Evolutionary conservation across 2,113 vertebrate species (phyloP).

Genomic region (Mugil cephalus): DNA sequence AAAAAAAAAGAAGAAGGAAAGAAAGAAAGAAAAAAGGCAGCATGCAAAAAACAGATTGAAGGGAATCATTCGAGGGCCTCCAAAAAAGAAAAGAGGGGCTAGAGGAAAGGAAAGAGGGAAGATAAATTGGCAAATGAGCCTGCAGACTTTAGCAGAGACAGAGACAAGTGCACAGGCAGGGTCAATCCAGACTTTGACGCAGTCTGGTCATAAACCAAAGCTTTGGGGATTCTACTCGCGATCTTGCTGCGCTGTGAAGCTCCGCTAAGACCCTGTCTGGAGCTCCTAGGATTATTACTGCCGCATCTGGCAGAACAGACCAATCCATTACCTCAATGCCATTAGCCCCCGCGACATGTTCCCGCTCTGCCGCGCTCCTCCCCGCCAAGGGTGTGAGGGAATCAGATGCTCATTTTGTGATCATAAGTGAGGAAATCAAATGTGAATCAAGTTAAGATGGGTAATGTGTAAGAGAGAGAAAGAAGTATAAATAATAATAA

Average conservation of each 20-base stretch:
- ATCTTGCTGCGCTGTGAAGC: slow-evolving; percentile 61
- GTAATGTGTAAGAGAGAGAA: neutral
- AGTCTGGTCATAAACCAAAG: slow-evolving; percentile 73
- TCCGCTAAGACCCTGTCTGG: slow-evolving; percentile 65
- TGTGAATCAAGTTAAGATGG: slow-evolving; percentile 11
- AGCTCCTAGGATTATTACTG: slow-evolving; percentile 66
- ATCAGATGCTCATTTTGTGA: slow-evolving; percentile 50
- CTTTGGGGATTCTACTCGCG: slow-evolving; percentile 64
- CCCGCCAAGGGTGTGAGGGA: slow-evolving; percentile 57
- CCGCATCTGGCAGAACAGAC: slow-evolving; percentile 72
- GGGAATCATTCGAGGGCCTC: slow-evolving; percentile 38
- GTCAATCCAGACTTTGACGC: slow-evolving; percentile 69
- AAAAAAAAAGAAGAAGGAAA: neutral
- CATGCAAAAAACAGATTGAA: slow-evolving; percentile 41
- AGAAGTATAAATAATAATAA: slow-evolving; percentile 5
- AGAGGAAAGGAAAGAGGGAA: slow-evolving; percentile 58
- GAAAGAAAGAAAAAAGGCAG: no score
- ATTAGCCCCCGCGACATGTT: slow-evolving; percentile 69
- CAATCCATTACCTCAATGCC: slow-evolving; percentile 74
- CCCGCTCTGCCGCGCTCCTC: slow-evolving; percentile 47
- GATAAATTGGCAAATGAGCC: slow-evolving; percentile 65
- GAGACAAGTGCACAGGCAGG: slow-evolving; percentile 72
- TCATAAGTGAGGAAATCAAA: slow-evolving; percentile 23
- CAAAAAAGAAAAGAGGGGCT: slow-evolving; percentile 35
- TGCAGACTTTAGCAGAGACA: slow-evolving; percentile 74